These are phyloP conservation scores for Yponomeuta plumbellus DNA, from an alignment of 2,888 invertebrate genomes.

Conservation along the genomic window DNA sequence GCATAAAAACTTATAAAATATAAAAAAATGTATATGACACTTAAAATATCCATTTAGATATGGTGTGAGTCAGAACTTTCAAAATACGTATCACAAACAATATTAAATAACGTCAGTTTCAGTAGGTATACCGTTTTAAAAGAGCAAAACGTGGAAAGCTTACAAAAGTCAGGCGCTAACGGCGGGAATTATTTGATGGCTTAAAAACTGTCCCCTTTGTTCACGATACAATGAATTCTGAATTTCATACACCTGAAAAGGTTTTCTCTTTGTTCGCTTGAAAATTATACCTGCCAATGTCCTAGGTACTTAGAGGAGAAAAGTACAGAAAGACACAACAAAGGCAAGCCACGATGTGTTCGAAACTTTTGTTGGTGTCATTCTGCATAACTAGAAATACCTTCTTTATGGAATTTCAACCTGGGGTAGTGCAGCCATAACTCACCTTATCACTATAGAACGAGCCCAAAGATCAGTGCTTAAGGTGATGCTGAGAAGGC, in stretches of 20 bases:
- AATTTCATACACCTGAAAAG: slow-evolving; percentile 57
- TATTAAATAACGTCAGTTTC: not conserved
- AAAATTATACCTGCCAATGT: slow-evolving; percentile 41
- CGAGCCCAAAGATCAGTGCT: too few species aligned
- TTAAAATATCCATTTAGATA: too few species aligned
- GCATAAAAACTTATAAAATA: too few species aligned
- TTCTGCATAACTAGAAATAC: too few species aligned
- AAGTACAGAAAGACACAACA: not conserved
- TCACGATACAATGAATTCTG: slow-evolving; percentile 63
- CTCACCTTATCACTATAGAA: too few species aligned
- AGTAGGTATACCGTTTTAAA: not conserved
- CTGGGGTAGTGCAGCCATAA: too few species aligned
- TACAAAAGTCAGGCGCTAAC: not conserved
- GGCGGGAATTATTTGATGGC: slow-evolving; percentile 27
- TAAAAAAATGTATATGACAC: too few species aligned
- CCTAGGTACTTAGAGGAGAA: not conserved
- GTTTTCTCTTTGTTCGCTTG: slow-evolving; percentile 51
- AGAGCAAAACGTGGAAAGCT: not conserved
- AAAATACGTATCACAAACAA: not conserved
- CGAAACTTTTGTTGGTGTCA: not conserved
- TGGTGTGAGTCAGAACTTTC: too few species aligned
- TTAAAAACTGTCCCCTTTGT: slow-evolving; percentile 59
- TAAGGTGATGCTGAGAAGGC: too few species aligned
- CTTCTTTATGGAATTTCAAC: too few species aligned
- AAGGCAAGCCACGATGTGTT: not conserved